Percentiles rank a stretch among this genome's conserved stretches.
Conservation (phyloP, 2,797 vertebrate genomes). For the Lophura swinhoii region DNA sequence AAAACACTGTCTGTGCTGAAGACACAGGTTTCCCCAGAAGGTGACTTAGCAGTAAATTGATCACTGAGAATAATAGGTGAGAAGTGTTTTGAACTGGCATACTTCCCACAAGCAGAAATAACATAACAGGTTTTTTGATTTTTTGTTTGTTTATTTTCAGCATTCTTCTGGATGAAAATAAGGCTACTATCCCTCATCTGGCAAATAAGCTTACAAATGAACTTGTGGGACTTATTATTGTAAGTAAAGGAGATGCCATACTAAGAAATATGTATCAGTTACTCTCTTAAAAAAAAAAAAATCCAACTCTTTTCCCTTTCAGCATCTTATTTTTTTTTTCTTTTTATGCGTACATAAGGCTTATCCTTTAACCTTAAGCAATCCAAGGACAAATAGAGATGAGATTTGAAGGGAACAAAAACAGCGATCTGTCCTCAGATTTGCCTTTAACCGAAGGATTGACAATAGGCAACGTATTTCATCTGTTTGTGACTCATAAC, state of each 20-base stretch:
- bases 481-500: background rate
- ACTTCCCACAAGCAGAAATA: background rate
- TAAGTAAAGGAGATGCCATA: slow-evolving; percentile 57
- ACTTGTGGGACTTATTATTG: slow-evolving; percentile 88
- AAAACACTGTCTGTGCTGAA: background rate
- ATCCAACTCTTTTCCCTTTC: background rate
- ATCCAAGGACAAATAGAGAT: background rate
- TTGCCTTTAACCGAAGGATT: background rate
- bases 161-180: slow-evolving; percentile 77
- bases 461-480: background rate
- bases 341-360: background rate
- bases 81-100: background rate
- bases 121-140: background rate
- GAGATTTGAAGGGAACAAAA: background rate
- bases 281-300: background rate
- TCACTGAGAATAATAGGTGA: background rate
- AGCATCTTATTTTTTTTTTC: background rate
- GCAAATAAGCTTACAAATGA: slow-evolving; percentile 88
- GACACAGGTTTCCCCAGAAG: background rate
- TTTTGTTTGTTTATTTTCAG: slow-evolving; percentile 67
- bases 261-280: background rate
- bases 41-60: background rate
- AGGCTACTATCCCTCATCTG: slow-evolving; percentile 85
- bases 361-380: background rate
- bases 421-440: background rate